Evolutionary conservation across 2,888 invertebrate genomes (phyloP).

Genomic region (Alviniconcha strummeri): DNA sequence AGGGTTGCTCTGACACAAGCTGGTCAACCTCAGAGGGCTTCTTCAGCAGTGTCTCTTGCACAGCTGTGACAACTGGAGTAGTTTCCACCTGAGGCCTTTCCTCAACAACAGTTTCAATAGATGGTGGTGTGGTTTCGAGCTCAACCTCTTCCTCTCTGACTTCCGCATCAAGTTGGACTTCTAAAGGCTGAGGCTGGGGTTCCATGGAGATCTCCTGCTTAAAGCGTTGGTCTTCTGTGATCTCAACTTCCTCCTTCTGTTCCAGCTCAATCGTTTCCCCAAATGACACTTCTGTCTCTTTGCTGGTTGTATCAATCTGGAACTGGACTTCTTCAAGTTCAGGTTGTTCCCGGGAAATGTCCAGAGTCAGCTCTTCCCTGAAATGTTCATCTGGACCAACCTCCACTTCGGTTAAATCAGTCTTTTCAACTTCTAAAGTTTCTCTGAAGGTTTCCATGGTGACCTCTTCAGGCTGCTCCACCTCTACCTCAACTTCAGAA

Average conservation of each 20-base stretch:
- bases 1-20: conserved; percentile 21
- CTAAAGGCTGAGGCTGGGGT: conserved; percentile 21
- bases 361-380: conserved; percentile 41
- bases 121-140: conserved; percentile 31
- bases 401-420: conserved; percentile 23
- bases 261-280: conserved; percentile 36
- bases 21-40: conserved; percentile 26
- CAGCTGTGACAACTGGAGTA: conserved; percentile 16
- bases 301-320: conserved; percentile 27
- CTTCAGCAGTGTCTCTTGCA: conserved; percentile 19
- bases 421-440: conserved; percentile 25
- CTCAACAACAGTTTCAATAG: conserved; percentile 33
- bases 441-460: conserved; percentile 24
- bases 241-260: neutral
- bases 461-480: conserved; percentile 24
- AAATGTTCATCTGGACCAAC: conserved; percentile 34
- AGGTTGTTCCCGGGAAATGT: conserved; percentile 39
- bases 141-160: conserved; percentile 38
- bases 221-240: too few species aligned
- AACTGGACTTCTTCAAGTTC: conserved; percentile 37
- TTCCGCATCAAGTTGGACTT: conserved; percentile 31
- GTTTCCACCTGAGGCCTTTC: conserved; percentile 38
- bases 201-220: neutral
- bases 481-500: conserved; percentile 24
- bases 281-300: conserved; percentile 34